Evolutionary conservation across 2,797 vertebrate genomes (phyloP).

Genomic region (Salmo trutta): DNA sequence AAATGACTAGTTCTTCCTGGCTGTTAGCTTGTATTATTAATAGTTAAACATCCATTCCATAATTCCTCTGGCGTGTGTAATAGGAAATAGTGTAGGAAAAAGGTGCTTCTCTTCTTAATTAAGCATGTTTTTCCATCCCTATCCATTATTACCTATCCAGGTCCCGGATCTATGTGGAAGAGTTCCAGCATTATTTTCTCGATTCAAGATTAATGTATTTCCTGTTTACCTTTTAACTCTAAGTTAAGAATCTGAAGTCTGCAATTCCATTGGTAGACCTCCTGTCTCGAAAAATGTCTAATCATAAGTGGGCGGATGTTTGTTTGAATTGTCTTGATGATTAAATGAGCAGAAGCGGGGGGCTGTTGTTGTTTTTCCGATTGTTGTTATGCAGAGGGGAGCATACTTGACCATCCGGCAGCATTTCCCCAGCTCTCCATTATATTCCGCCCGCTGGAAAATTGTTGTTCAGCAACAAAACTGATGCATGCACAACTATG

Average conservation of each 20-base stretch:
- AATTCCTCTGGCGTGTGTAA: slow-evolving; percentile 33
- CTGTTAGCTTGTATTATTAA: slow-evolving; percentile 61
- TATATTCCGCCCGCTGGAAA: slow-evolving; percentile 30
- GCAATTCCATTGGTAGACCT: slow-evolving; percentile 61
- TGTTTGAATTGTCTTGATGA: slow-evolving; percentile 58
- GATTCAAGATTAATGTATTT: slow-evolving; percentile 62
- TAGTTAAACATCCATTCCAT: slow-evolving; percentile 54
- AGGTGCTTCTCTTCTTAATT: slow-evolving; percentile 35
- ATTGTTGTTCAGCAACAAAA: not conserved
- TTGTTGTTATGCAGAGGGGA: slow-evolving; percentile 43
- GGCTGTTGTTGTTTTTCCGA: slow-evolving; percentile 40
- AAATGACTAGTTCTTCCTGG: slow-evolving; percentile 59
- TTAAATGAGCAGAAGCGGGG: slow-evolving; percentile 44
- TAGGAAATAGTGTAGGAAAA: slow-evolving; percentile 35
- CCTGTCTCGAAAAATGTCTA: slow-evolving; percentile 14
- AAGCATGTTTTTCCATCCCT: slow-evolving; percentile 34
- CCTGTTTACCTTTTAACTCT: slow-evolving; percentile 74
- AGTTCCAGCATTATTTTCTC: slow-evolving; percentile 62
- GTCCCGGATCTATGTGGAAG: slow-evolving; percentile 47
- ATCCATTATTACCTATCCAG: slow-evolving; percentile 26
- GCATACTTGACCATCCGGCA: slow-evolving; percentile 40
- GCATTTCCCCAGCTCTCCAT: slow-evolving; percentile 41
- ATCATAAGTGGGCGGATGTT: slow-evolving; percentile 69
- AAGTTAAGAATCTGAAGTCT: slow-evolving; percentile 61
- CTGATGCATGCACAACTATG: too few relatives aligned